Evolutionary conservation across 92 coral and sea anemone genomes (phyloP).

Genomic region (Bergia sp.): DNA sequence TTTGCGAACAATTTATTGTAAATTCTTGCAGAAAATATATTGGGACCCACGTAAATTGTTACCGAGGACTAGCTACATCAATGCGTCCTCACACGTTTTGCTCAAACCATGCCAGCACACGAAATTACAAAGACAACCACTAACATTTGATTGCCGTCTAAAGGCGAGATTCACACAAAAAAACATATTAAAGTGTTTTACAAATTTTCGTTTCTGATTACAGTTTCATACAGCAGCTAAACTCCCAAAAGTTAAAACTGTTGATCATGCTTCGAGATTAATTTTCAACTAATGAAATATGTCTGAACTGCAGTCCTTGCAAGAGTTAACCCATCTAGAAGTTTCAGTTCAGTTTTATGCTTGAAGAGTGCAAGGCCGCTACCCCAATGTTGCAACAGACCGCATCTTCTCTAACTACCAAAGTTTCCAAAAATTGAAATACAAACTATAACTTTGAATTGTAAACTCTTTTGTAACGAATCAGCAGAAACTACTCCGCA

Average conservation of each 20-base stretch:
- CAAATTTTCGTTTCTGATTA: not conserved
- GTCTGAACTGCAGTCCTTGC: too few relatives aligned
- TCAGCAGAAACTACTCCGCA: not conserved
- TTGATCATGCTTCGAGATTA: too few relatives aligned
- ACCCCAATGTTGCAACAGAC: not conserved
- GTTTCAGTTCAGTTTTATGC: not conserved
- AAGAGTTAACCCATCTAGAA: not conserved
- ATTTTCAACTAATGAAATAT: too few relatives aligned
- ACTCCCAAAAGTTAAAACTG: too few relatives aligned
- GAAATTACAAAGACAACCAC: not conserved
- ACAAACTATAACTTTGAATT: not conserved
- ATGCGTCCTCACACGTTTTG: not conserved
- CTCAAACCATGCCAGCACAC: not conserved
- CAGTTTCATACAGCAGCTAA: too few relatives aligned
- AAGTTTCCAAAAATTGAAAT: not conserved
- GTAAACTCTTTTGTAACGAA: not conserved
- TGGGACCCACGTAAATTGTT: not conserved
- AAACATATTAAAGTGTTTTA: too few relatives aligned
- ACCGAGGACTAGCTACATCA: not conserved
- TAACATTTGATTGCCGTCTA: not conserved
- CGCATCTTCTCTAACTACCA: not conserved
- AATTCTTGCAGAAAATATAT: not conserved
- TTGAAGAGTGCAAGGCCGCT: not conserved
- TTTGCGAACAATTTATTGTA: slow-evolving; percentile 5
- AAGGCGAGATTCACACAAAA: not conserved